phyloP scores from a whole-genome alignment of 2,797 vertebrate species.

The Arctocebus calabarensis region DNA sequence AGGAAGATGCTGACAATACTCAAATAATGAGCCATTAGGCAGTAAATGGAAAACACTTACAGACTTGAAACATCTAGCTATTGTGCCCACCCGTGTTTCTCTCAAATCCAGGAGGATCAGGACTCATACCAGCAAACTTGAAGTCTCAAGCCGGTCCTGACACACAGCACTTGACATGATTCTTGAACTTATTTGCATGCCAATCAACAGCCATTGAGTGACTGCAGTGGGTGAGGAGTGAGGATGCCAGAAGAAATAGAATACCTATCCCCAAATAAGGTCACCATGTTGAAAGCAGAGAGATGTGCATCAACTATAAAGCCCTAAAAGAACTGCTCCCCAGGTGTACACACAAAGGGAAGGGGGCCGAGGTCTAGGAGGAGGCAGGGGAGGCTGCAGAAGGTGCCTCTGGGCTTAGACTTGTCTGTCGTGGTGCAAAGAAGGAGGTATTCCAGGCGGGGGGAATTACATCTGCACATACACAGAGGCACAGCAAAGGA shows the following conservation, averaged over 20 bases:
- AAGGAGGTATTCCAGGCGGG: not conserved
- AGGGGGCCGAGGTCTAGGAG: not conserved
- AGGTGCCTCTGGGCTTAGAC: no score
- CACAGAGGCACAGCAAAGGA: not conserved
- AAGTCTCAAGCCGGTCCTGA: no score
- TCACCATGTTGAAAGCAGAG: not conserved
- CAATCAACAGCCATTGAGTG: not conserved
- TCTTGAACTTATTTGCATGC: not conserved
- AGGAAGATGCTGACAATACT: constrained; percentile 47
- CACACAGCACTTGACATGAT: not conserved
- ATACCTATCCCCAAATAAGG: not conserved
- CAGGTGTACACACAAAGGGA: not conserved
- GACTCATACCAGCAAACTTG: no score
- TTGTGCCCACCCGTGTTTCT: fast-evolving
- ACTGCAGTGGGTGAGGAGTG: not conserved
- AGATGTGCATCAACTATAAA: fast-evolving
- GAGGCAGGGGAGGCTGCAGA: no score
- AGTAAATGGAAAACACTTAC: not conserved
- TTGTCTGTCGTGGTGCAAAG: not conserved
- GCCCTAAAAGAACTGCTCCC: not conserved
- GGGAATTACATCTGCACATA: not conserved
- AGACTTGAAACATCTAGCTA: not conserved
- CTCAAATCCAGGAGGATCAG: not conserved
- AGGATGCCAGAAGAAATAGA: fast-evolving
- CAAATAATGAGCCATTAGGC: not conserved